phyloP scores from a whole-genome alignment of 2,113 vertebrate genomes.

The Marmota flaviventris region DNA sequence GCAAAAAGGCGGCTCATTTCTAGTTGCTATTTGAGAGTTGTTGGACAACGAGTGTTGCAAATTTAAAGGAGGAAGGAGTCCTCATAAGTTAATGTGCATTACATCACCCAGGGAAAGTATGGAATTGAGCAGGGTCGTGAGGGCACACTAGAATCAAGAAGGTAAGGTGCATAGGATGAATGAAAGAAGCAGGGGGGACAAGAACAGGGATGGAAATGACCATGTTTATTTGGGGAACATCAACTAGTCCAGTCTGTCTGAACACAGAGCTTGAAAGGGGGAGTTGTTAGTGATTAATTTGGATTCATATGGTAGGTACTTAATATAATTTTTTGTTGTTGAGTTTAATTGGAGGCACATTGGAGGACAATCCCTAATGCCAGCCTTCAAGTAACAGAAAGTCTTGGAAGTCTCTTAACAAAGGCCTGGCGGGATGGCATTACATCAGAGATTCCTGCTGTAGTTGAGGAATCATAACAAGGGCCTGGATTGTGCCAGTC shows the following conservation, averaged over 20 bases:
- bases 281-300: neutral
- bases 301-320: neutral
- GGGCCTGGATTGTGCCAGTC: neutral
- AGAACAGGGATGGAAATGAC: neutral
- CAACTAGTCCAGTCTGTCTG: neutral
- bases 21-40: neutral
- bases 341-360: neutral
- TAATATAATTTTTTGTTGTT: neutral
- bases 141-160: neutral
- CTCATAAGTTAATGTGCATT: neutral
- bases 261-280: neutral
- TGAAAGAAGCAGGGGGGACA: neutral
- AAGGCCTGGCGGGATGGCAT: neutral
- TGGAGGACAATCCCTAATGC: neutral
- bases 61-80: neutral
- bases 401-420: neutral
- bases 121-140: neutral
- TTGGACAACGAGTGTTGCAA: neutral
- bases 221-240: neutral
- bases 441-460: neutral
- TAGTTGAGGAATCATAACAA: neutral
- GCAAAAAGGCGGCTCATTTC: neutral
- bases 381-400: neutral
- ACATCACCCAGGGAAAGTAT: neutral
- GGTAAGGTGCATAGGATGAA: neutral